Base-by-base conservation (phyloP, 2,113 vertebrate genomes). In the Montifringilla adamsi region DNA sequence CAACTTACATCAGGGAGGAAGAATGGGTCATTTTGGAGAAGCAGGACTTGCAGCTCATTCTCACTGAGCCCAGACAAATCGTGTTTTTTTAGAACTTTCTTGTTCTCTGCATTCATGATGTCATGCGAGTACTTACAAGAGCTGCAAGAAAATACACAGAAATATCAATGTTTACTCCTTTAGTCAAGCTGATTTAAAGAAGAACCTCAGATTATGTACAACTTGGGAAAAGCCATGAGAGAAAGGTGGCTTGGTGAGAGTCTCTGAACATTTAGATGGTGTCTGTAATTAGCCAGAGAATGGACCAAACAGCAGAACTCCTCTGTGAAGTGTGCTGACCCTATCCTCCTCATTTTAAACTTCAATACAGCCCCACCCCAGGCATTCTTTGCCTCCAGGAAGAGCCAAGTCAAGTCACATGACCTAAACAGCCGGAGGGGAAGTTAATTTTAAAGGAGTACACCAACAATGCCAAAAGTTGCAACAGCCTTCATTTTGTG, bases 1-100 rank as follows among this genome's bases (percentile, higher is more conserved):
- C 26, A 80, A 98, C 98, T 98, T 49, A 98, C 98, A 91, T 98
- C 98, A 56, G 98, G 98, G 43, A 98, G 94, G 72, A 98, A 85
- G 62, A 97, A 97, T 47, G 96, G 92, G 80, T 98, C 98, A 0
- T 98, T 98, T 15, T 98, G 98, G 39, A 98, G 90, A 89, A 98
- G 98, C 33, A 98, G 96, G 41, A 98, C 80, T 80, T 95, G 97
- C 44, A 98, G 94, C 55, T 98, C 97, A 3, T 91, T 70, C 81
- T 98, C 97, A 31, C 97, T 87, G 15, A 98, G 97, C n/a, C 97
- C 95, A 88, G 96, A 97, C 37, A 98, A 76, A 17, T 94, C 93
- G 2, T 98, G 87, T 4, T 60, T 67, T 90, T 97, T 98, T 31
- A 98, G 90, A 31, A 98, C 88, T 49, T 92, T 96, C 53, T 50